These are phyloP conservation scores for Saxicola maurus DNA, from an alignment of 2,797 vertebrate species.

Conservation along the genomic window DNA sequence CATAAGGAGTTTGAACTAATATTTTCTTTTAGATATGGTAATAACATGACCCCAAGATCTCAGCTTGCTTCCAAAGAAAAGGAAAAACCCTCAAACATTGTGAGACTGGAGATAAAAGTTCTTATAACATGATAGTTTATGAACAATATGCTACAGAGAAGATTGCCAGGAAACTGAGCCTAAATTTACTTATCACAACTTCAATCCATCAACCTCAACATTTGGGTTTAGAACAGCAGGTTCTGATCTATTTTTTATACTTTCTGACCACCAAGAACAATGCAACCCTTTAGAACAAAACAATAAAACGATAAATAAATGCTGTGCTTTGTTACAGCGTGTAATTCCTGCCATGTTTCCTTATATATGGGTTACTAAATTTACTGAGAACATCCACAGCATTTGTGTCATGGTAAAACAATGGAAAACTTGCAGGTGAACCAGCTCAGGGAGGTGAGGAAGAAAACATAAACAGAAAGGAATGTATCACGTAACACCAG, in stretches of 20 bases:
- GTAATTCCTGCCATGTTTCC: neutral
- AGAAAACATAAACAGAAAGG: constrained; percentile 1
- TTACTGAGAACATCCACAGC: neutral
- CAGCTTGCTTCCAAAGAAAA: neutral
- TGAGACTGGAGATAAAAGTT: neutral
- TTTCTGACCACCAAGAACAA: neutral
- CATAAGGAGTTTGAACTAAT: neutral
- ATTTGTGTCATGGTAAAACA: constrained; percentile 1
- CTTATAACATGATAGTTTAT: neutral
- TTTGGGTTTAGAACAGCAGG: neutral
- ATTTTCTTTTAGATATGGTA: neutral
- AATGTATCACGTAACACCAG: neutral
- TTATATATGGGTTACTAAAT: neutral
- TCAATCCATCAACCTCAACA: neutral
- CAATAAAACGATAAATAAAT: neutral
- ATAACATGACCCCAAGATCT: neutral
- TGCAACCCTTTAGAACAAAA: neutral
- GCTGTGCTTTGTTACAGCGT: neutral
- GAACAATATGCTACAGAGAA: neutral
- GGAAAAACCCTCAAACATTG: neutral
- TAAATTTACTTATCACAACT: neutral
- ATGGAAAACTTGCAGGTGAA: constrained; percentile 2
- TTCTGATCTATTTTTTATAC: neutral
- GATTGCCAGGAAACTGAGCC: neutral
- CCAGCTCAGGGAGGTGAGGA: neutral